phyloP scores from a whole-genome alignment of 2,888 invertebrate genomes.

The Parnassius smintheus region DNA sequence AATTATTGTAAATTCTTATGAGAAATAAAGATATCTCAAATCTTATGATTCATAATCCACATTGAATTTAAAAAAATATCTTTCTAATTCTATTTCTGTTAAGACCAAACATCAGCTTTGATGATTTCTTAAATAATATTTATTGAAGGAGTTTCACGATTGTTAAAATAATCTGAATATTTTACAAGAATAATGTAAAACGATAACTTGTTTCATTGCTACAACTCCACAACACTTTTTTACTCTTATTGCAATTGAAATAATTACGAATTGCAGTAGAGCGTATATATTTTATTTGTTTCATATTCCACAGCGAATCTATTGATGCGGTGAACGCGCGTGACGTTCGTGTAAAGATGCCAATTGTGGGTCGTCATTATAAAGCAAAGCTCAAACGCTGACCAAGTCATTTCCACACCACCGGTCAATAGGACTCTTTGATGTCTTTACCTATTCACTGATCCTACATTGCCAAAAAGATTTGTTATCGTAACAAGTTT shows the following conservation, averaged over 20 bases:
- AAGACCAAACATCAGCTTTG: too few species aligned
- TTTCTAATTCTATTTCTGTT: too few species aligned
- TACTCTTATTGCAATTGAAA: neutral
- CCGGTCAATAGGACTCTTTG: slow-evolving; percentile 60
- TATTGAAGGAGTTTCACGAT: too few species aligned
- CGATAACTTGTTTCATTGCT: too few species aligned
- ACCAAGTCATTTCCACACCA: slow-evolving; percentile 60
- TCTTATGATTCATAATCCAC: too few species aligned
- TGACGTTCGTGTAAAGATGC: slow-evolving; percentile 64
- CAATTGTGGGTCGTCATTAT: slow-evolving; percentile 67
- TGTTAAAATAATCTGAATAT: too few species aligned
- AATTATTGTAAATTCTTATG: too few species aligned
- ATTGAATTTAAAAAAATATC: too few species aligned
- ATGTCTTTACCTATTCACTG: slow-evolving; percentile 37
- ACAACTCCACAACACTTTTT: too few species aligned
- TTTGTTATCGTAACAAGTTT: slow-evolving; percentile 9
- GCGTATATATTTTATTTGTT: neutral
- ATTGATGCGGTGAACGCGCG: slow-evolving; percentile 41
- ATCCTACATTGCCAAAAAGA: slow-evolving; percentile 8
- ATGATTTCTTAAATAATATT: too few species aligned
- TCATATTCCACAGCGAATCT: slow-evolving; percentile 6
- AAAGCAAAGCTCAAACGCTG: slow-evolving; percentile 45
- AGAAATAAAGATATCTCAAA: too few species aligned
- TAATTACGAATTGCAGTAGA: neutral
- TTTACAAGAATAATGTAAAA: too few species aligned